Evolutionary conservation across 53 echinoderm and acorn worm species (phyloP).

Genomic region (Mesocentrotus franciscanus): DNA sequence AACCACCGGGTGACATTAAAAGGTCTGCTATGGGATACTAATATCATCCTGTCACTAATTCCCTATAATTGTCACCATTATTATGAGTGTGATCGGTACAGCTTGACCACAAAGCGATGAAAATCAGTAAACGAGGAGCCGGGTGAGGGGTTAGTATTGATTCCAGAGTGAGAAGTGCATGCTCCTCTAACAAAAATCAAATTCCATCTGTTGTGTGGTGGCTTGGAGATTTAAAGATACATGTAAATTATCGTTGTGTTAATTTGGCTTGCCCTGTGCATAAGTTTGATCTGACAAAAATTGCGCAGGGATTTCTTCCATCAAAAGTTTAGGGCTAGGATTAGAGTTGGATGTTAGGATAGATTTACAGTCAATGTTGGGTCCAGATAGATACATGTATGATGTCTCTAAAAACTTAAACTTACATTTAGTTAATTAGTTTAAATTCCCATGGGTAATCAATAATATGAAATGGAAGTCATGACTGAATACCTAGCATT

Average conservation of each 20-base stretch:
- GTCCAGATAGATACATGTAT: too few species aligned
- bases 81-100: conserved; percentile 42
- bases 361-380: too few species aligned
- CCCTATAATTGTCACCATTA: conserved; percentile 37
- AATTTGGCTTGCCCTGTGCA: background rate
- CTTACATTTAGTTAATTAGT: background rate
- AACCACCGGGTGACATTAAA: background rate
- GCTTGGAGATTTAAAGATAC: conserved; percentile 2
- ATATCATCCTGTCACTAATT: background rate
- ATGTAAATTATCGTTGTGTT: background rate
- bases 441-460: conserved; percentile 3
- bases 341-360: too few species aligned
- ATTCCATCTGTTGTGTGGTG: conserved; percentile 41
- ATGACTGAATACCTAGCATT: background rate
- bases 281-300: too few species aligned
- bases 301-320: too few species aligned
- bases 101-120: conserved; percentile 31
- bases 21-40: background rate
- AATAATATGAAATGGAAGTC: background rate
- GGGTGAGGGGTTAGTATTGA: conserved; percentile 23
- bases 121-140: conserved; percentile 27
- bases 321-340: too few species aligned
- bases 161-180: conserved; percentile 30
- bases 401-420: background rate
- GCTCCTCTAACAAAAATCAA: conserved; percentile 22